phyloP scores from a whole-genome alignment of 2,797 vertebrate genomes.

The Onychomys leucogaster region DNA sequence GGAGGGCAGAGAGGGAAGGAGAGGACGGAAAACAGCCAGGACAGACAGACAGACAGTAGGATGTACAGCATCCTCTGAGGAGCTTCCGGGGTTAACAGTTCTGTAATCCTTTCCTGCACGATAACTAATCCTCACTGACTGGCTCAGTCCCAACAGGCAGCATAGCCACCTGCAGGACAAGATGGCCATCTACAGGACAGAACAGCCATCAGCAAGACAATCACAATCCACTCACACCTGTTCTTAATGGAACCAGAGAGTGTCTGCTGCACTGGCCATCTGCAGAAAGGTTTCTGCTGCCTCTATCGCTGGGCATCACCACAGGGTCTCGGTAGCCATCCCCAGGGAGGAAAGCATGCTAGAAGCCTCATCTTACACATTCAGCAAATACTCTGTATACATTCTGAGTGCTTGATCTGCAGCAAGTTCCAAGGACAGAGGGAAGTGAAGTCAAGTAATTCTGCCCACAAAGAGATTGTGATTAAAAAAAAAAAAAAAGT shows the following conservation, averaged over 20 bases:
- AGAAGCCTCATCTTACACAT: background rate
- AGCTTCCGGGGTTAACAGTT: conserved; percentile 78
- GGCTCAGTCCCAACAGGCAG: conserved; percentile 76
- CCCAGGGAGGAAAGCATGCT: background rate
- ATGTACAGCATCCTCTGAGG: conserved; percentile 42
- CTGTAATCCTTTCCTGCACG: conserved; percentile 64
- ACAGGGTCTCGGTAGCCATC: too few relatives aligned
- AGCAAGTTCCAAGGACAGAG: background rate
- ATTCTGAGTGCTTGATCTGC: background rate
- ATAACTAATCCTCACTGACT: conserved; percentile 80
- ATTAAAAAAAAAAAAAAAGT: background rate
- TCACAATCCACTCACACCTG: conserved; percentile 68
- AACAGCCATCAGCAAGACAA: conserved; percentile 59
- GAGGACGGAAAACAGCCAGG: background rate
- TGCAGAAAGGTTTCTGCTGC: background rate
- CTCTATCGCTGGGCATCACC: background rate
- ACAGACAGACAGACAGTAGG: background rate
- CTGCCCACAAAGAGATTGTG: background rate
- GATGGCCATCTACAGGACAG: background rate
- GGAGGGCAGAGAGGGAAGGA: too few relatives aligned
- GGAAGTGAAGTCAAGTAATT: background rate
- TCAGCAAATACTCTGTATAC: background rate
- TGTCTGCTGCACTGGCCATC: background rate
- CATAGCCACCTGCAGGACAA: conserved; percentile 25
- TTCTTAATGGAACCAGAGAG: conserved; percentile 32